These are phyloP conservation scores for Noturus placidus DNA, from an alignment of 2,113 vertebrate species.

Conservation along the genomic window DNA sequence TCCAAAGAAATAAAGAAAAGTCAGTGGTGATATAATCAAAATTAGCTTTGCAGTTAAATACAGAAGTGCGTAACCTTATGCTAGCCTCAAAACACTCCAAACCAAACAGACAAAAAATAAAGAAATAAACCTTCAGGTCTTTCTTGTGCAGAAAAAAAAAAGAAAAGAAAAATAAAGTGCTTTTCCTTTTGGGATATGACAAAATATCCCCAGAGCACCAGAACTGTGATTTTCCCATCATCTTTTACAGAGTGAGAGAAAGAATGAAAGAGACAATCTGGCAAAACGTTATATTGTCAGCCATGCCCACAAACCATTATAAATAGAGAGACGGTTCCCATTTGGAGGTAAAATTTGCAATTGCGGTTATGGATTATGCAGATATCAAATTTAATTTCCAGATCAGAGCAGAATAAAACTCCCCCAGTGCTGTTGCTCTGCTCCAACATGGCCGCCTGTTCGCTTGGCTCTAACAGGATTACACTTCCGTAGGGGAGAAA, in stretches of 20 bases:
- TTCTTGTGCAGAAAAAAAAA: not conserved
- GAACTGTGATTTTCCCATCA: slow-evolving; percentile 2
- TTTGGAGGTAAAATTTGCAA: slow-evolving; percentile 21
- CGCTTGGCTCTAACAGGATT: slow-evolving; percentile 51
- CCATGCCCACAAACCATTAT: slow-evolving; percentile 11
- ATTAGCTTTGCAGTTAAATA: not conserved
- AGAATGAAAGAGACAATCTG: slow-evolving; percentile 30
- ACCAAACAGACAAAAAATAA: not conserved
- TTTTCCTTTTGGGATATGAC: not conserved
- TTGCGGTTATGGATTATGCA: slow-evolving; percentile 43
- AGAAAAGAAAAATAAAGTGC: not conserved
- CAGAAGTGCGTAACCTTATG: slow-evolving; percentile 3
- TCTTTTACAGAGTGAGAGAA: slow-evolving; percentile 20
- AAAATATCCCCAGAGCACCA: not conserved
- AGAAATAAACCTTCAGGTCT: not conserved
- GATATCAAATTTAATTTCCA: slow-evolving; percentile 40
- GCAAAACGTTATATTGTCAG: not conserved
- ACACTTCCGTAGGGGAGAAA: slow-evolving; percentile 36
- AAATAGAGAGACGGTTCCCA: slow-evolving; percentile 1
- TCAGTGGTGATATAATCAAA: not conserved
- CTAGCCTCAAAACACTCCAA: not conserved
- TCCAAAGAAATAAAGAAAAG: not conserved
- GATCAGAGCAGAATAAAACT: slow-evolving; percentile 26
- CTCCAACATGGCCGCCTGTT: slow-evolving; percentile 39
- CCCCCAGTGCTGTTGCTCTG: slow-evolving; percentile 18